These are phyloP conservation scores for Rhinella marina DNA, from an alignment of 2,797 vertebrate species.

Conservation along the genomic window DNA sequence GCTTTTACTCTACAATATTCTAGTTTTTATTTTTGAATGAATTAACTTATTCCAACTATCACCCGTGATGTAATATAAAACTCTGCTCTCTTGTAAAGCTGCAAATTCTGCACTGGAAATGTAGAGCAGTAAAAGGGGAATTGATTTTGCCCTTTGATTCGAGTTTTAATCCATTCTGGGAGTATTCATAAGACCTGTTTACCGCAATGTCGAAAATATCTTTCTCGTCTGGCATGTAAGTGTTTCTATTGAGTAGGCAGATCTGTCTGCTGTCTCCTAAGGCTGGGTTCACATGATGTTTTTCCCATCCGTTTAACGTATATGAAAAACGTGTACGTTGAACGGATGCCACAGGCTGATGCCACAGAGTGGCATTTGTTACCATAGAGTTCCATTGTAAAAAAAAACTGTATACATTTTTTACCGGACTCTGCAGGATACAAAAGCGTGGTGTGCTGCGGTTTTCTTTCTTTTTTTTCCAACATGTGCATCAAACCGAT, in stretches of 20 bases:
- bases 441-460: too few relatives aligned
- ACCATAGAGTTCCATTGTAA: too few relatives aligned
- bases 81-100: constrained; percentile 38
- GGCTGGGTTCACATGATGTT: too few relatives aligned
- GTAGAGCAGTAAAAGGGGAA: constrained; percentile 44
- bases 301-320: too few relatives aligned
- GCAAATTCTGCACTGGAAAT: constrained; percentile 47
- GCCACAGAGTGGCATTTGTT: too few relatives aligned
- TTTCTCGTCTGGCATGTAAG: not conserved
- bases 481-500: too few relatives aligned
- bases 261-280: not conserved
- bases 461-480: too few relatives aligned
- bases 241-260: not conserved
- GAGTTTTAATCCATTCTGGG: constrained; percentile 45
- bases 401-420: too few relatives aligned
- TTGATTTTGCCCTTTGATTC: constrained; percentile 37
- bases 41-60: constrained; percentile 71
- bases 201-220: not conserved
- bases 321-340: too few relatives aligned
- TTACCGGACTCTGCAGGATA: too few relatives aligned
- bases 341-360: too few relatives aligned
- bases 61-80: constrained; percentile 64
- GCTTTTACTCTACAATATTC: constrained; percentile 63
- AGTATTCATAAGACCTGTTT: constrained; percentile 35
- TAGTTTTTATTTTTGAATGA: constrained; percentile 70